Base-by-base conservation (phyloP, 2,888 invertebrate species). In the Hydrotaea diabolus region DNA sequence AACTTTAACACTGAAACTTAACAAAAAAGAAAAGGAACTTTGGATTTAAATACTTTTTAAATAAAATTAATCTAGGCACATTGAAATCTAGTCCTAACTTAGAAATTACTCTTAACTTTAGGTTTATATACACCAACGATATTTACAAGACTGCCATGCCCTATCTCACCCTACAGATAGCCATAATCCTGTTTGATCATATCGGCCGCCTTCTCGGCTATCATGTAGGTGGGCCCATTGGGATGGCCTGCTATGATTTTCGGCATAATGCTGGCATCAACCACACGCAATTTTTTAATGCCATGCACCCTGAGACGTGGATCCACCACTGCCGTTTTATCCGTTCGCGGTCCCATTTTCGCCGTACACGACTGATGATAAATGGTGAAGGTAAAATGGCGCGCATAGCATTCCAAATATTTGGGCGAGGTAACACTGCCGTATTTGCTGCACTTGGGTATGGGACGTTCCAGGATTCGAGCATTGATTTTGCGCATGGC, bases 401-500 rank as follows among this genome's bases (percentile, higher is more conserved):
- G 93, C 1, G 94, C 92, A 53, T 94, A 94, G 88, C 95, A 95
- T 59, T 94, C 93, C 95, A 95, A 95, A 88, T 95, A 95, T 13
- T 93, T 93, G 75, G 94, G 94, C 7, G 93, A 93, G 19, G 92
- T 93, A 76, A 94, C 94, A 19, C 43, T 13, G 0, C 31, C 77
- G 46, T 90, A 86, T 0, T 89, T 87, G 0, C 91, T 91, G 87
- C 96, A 96, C 0, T 94, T 94, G 0, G 95, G 95, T 59, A 94
- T 92, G 2, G 92, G 91, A 0, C 92, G 93, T 19, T 92, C 91
- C 87, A 94, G 92, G 13, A 95, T 86, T 49, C 87, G 90, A 0
- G 94, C 93, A 8, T 94, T 93, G 11, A 93, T 93, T 26, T 91
- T 92, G 83, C 93, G 92, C 86, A 95, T 94, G 0, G 94, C 93